These are phyloP conservation scores for Phalacrocorax pelagicus DNA, from an alignment of 2,113 vertebrate species.

Conservation along the genomic window DNA sequence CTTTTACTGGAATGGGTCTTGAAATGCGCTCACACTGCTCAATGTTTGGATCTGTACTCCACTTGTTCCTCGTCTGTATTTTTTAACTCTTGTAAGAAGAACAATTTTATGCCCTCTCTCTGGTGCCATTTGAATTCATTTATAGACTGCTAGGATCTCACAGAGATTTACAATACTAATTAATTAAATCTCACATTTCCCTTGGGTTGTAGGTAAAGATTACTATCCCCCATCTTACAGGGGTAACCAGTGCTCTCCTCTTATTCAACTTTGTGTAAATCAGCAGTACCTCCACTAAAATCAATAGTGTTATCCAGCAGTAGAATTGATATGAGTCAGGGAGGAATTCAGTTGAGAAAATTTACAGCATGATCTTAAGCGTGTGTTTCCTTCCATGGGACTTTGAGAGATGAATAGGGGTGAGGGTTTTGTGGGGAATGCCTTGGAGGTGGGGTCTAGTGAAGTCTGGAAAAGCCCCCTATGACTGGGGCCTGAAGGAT, in stretches of 20 bases:
- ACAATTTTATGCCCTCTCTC: not conserved
- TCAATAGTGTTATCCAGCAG: conserved; percentile 1
- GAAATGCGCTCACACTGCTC: not conserved
- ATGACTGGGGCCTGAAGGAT: rapidly evolving
- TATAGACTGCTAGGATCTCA: conserved; percentile 18
- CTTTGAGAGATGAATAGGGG: not conserved
- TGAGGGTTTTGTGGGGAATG: not conserved
- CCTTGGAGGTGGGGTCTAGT: not conserved
- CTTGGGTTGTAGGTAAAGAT: conserved; percentile 43
- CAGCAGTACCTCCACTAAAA: conserved; percentile 31
- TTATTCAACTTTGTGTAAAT: conserved; percentile 52
- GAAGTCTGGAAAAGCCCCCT: not conserved
- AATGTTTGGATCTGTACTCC: not conserved
- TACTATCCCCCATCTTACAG: conserved; percentile 19
- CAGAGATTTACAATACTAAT: conserved; percentile 56
- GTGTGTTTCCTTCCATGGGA: not conserved
- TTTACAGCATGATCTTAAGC: not conserved
- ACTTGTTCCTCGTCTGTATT: not conserved
- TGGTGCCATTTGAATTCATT: conserved; percentile 30
- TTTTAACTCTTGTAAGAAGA: conserved; percentile 19
- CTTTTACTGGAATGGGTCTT: not conserved
- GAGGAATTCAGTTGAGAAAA: not conserved
- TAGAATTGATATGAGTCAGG: not conserved
- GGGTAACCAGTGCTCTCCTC: conserved; percentile 13
- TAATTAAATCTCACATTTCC: conserved; percentile 55